Base-by-base conservation (phyloP, 2,113 vertebrate species). In the Trogon melanurus region DNA sequence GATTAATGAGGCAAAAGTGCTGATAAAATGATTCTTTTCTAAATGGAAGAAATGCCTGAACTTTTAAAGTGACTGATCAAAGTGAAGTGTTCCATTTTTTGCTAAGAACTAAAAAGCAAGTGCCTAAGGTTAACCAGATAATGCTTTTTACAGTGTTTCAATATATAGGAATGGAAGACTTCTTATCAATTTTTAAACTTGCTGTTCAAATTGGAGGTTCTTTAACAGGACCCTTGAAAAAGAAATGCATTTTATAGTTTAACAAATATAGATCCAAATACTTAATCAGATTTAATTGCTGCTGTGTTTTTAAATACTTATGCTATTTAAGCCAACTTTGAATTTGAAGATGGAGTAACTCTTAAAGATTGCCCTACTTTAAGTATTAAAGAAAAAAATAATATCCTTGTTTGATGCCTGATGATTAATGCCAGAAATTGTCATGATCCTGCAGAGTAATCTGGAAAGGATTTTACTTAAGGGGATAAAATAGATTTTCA, bases 391-490 rank as follows among this genome's bases (percentile, higher is more conserved):
- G 69, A 4, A 12, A 38, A 41, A 89, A 56, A 69, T 70, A 36
- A 66, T 26, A 80, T 65, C 34, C 74, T 92, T 64, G 64, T 97
- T 87, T 91, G 89, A 90, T 56, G 80, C 62, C 51, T 92, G 57
- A 54, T 91, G 73, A 88, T 86, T 95, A 92, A 67, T 95, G 73
- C 70, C 76, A 86, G 69, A 96, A 95, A 70, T 88, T 89, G 87
- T 93, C 70, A 76, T 91, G 94, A 95, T 96, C 87, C 88, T 75
- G 21, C 34, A 41, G 51, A 69, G n/a, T 95, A 91, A 95, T 97
- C 66, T 94, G 81, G 81, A 74, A 89, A 91, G 88, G 95, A 96
- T 96, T 97, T 97, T 88, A 67, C 79, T 96, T 89, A 85, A 65
- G 58, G 56, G 89, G 81, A 90, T 92, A 64, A 80, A 96, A 78